Conservation (phyloP, 2,113 vertebrate species). For the Epinephelus moara region DNA sequence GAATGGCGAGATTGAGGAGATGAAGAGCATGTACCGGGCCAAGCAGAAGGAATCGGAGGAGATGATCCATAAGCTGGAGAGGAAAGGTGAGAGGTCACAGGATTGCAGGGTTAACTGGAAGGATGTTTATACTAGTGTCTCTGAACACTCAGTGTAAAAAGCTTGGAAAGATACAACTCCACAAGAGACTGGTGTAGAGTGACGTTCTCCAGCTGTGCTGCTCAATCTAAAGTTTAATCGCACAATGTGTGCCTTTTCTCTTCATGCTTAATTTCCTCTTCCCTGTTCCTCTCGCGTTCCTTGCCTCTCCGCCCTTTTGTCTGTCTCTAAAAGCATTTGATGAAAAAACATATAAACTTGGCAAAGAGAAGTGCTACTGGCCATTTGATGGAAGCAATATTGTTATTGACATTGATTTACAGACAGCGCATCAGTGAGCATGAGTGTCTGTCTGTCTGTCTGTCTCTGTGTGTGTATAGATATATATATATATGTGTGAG, state of each 20-base stretch:
- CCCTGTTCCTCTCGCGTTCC: not conserved
- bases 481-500: not conserved
- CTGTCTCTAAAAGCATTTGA: constrained; percentile 21
- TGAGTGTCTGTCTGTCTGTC: constrained; percentile 12
- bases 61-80: constrained; percentile 89
- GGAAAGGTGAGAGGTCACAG: constrained; percentile 89
- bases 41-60: constrained; percentile 93
- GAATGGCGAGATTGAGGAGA: constrained; percentile 92
- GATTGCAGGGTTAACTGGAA: constrained; percentile 48
- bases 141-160: constrained; percentile 72
- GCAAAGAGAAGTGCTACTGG: constrained; percentile 13
- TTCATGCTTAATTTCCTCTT: constrained; percentile 17
- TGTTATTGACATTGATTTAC: constrained; percentile 50
- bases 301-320: not conserved
- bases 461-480: constrained; percentile 10
- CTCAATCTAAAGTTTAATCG: constrained; percentile 49
- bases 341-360: constrained; percentile 21
- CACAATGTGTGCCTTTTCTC: constrained; percentile 25
- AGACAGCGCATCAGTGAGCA: constrained; percentile 38
- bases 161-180: constrained; percentile 49
- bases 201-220: constrained; percentile 75
- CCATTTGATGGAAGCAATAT: constrained; percentile 49
- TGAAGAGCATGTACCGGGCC: constrained; percentile 87
- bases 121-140: constrained; percentile 76
- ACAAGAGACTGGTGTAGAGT: constrained; percentile 49